These are phyloP conservation scores for Aplidium turbinatum DNA, from an alignment of 23 tunicate species.

Conservation along the genomic window DNA sequence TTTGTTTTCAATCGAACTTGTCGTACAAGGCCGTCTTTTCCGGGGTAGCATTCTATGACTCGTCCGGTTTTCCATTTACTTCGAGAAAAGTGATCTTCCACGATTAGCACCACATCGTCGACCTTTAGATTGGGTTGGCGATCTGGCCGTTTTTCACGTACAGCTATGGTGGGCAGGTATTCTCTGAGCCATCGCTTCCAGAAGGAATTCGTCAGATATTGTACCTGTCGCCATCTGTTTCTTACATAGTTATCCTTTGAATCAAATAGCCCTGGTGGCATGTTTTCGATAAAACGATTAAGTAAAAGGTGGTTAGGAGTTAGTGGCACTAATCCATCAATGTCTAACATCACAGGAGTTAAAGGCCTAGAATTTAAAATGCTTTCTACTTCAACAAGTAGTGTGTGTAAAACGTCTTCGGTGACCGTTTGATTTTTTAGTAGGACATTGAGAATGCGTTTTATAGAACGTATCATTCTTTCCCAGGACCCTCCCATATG, in stretches of 20 bases:
- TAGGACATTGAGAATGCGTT: not conserved
- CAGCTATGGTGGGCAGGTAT: too few species aligned
- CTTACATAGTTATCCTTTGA: too few species aligned
- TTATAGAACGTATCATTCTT: slow-evolving; percentile 3
- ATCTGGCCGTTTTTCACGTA: slow-evolving; percentile 21
- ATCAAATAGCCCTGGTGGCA: too few species aligned
- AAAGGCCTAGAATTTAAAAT: slow-evolving; percentile 35
- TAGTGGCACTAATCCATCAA: not conserved
- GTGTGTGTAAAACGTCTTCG: slow-evolving; percentile 13
- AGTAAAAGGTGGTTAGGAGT: slow-evolving; percentile 15
- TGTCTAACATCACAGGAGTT: slow-evolving; percentile 1
- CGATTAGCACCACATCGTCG: slow-evolving; percentile 19
- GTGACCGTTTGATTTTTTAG: slow-evolving; percentile 5
- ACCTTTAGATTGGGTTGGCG: slow-evolving; percentile 7
- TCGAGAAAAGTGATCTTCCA: slow-evolving; percentile 13
- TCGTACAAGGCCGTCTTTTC: slow-evolving; percentile 17
- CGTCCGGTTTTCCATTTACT: slow-evolving; percentile 17
- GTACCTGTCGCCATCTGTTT: too few species aligned
- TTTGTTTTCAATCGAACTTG: slow-evolving; percentile 17
- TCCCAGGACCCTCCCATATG: slow-evolving; percentile 27
- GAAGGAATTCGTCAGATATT: too few species aligned
- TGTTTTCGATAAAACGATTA: too few species aligned
- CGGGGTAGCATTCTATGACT: slow-evolving; percentile 7
- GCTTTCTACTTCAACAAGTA: slow-evolving; percentile 12
- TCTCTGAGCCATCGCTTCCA: too few species aligned